Base-by-base conservation (phyloP, 2,888 invertebrate genomes). In the Calliopum simillimum region DNA sequence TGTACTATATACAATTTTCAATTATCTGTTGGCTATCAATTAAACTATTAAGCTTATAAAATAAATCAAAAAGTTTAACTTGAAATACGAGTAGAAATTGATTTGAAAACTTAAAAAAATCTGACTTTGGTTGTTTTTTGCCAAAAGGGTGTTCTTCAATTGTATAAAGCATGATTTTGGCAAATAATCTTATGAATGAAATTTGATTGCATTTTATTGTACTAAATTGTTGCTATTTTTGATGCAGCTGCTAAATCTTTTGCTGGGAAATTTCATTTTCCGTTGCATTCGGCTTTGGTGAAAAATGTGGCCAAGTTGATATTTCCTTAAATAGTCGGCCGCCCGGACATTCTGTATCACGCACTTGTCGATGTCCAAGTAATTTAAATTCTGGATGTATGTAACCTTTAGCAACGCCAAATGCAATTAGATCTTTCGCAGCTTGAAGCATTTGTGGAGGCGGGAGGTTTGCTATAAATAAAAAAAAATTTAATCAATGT, bases 291-390 rank as follows among this genome's bases (percentile, higher is more conserved):
- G 87, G 86, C 61, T 84, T 84, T 2, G 80, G 70, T n/a, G 85
- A 81, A 73, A 86, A 89, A 75, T 91, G 88, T 0, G 88, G 87
- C 93, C 93, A 93, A 0, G 86, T 88, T 2, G 88, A 85, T 58
- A 93, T 91, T 76, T 91, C 89, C 4, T 87, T 78, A 73, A 88
- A 88, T 0, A 93, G 86, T 0, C 88, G 86, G 3, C 86, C 87
- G 0, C 93, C 93, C 0, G 93, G 93, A 75, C 93, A 93, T 75
- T 90, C 91, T 0, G 93, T 93, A 16, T 86, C 86, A 53, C 88
- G 83, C 11, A 89, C 89, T 79, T 90, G 90, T 51, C 88, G 84
- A 82, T 93, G 93, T 0, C 92, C 93, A 16, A 91, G 85, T 46
- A 93, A 84, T 68, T 88, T 88, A 80, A 91, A 92, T 74, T 89